Evolutionary conservation across 1,140 invertebrate species (phyloP).

Genomic region (Homalodisca vitripennis): DNA sequence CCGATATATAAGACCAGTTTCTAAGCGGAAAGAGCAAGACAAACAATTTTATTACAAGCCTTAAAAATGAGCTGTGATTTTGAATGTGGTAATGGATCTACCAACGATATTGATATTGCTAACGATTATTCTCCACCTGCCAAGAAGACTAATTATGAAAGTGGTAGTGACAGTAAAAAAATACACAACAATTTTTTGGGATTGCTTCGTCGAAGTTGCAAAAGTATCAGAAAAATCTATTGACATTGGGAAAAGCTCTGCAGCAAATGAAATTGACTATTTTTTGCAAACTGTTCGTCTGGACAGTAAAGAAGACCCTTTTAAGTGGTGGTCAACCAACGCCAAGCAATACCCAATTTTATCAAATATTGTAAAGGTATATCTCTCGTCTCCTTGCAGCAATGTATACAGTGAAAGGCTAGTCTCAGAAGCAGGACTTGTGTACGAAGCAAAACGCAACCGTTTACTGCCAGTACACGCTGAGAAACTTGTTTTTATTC

Average conservation of each 20-base stretch:
- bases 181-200: neutral
- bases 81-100: too few relatives aligned
- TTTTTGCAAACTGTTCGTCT: too few relatives aligned
- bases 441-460: too few relatives aligned
- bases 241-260: too few relatives aligned
- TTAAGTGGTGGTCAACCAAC: too few relatives aligned
- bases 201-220: conserved; percentile 11
- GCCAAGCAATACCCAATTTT: too few relatives aligned
- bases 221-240: neutral
- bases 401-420: conserved; percentile 8
- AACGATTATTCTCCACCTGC: conserved; percentile 3
- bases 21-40: neutral
- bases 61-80: too few relatives aligned
- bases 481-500: too few relatives aligned
- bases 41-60: neutral
- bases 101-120: neutral
- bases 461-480: too few relatives aligned
- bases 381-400: neutral
- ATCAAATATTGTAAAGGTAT: too few relatives aligned
- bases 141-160: neutral
- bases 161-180: conserved; percentile 13
- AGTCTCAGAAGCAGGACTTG: conserved; percentile 10
- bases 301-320: too few relatives aligned
- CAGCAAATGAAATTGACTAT: too few relatives aligned
- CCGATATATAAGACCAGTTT: neutral